These are phyloP conservation scores for Aix galericulata DNA, from an alignment of 2,113 vertebrate species.

Conservation along the genomic window DNA sequence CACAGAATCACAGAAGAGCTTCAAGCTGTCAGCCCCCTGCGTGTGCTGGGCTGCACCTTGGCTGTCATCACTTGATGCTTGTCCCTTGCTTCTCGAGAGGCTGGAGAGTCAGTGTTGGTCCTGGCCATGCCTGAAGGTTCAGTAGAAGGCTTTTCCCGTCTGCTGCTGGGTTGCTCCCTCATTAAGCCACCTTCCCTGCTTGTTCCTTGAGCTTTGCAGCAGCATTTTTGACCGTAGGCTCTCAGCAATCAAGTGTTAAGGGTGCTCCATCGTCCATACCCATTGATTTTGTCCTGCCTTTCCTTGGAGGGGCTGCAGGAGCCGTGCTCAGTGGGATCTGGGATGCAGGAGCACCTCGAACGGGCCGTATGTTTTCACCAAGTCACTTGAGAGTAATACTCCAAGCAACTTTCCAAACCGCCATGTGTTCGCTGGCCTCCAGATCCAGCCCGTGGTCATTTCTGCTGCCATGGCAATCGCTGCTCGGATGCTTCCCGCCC, in stretches of 20 bases:
- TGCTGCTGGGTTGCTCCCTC: not conserved
- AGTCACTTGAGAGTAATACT: not conserved
- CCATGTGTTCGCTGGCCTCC: rapidly evolving
- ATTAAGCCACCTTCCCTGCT: not conserved
- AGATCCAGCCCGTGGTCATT: rapidly evolving
- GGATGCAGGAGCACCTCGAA: not conserved
- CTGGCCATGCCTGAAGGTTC: rapidly evolving
- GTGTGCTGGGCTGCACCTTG: not conserved
- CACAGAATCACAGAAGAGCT: not conserved
- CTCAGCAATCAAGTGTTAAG: not conserved
- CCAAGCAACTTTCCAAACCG: not conserved
- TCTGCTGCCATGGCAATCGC: not conserved
- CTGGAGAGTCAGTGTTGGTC: not conserved
- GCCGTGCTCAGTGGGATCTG: rapidly evolving
- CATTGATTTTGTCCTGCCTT: not conserved
- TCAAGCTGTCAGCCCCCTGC: rapidly evolving
- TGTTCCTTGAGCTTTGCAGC: not conserved
- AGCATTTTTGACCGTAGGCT: not conserved
- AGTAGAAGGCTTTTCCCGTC: not conserved
- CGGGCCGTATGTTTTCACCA: not conserved
- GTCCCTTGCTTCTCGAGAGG: not conserved
- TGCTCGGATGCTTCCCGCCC: not conserved
- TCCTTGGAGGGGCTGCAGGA: not conserved
- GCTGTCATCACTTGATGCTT: not conserved
- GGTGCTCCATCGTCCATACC: not conserved